Evolutionary conservation across 2,888 invertebrate species (phyloP).

Genomic region (Drosophila stalkeri): DNA sequence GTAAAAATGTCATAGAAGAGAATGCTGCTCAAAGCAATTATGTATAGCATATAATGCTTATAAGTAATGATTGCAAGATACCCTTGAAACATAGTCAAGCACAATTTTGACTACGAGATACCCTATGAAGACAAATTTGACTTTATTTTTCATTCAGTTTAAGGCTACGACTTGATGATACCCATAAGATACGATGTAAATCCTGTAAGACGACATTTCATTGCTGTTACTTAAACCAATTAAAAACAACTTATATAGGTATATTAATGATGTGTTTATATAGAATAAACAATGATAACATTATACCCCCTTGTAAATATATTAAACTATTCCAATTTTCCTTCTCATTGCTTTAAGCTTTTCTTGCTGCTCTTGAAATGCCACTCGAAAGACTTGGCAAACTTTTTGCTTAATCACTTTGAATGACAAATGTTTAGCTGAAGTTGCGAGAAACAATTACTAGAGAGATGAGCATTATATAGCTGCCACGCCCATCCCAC

Average conservation of each 20-base stretch:
- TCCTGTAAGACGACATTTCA: too few relatives aligned
- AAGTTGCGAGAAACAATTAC: conserved; percentile 51
- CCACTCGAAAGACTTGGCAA: conserved; percentile 2
- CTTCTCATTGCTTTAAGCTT: background rate
- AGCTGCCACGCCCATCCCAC: background rate
- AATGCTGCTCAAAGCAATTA: too few relatives aligned
- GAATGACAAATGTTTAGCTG: conserved; percentile 50
- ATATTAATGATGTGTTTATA: too few relatives aligned
- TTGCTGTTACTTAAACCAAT: too few relatives aligned
- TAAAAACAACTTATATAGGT: background rate
- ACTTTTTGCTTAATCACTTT: conserved; percentile 40
- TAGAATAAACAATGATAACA: background rate
- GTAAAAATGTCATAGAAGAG: background rate
- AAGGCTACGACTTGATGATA: background rate
- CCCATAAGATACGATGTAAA: background rate
- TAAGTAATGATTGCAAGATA: background rate
- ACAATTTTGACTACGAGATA: background rate
- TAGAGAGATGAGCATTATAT: conserved; percentile 23
- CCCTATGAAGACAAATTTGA: background rate
- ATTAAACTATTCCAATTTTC: background rate
- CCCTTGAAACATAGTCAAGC: background rate
- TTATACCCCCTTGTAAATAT: background rate
- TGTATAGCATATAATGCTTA: too few relatives aligned
- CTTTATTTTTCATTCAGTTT: too few relatives aligned
- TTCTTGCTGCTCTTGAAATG: background rate